Evolutionary conservation across 2,113 vertebrate genomes (phyloP), one percentile per base, ranked within the genome.

Genomic region (Emberiza fucata): DNA sequence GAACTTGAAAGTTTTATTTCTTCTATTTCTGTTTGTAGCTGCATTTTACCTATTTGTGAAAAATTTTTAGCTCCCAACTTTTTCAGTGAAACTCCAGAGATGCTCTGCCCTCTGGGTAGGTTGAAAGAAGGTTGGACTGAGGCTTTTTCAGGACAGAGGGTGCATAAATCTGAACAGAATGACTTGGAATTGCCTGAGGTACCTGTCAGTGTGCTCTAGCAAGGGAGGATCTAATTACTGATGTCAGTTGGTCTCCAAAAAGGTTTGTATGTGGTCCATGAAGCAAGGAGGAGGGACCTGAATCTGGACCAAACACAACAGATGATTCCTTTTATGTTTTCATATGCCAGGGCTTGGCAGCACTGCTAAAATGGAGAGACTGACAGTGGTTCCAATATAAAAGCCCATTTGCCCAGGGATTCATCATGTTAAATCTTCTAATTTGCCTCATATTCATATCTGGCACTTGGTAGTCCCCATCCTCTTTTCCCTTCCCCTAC

Each of bases 111-210:
- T 76, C 76, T 64, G 81, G 96, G 93, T 90, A 96, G 84, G 93
- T 94, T 96, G 78, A 83, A 11, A 23, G 71, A 90, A 95, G 87
- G 92, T 90, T 96, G 68, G 44, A 73, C 20, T 63, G 35, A 66
- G 14, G 64, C 54, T 77, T 92, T 94, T 95, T 94, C 44, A 73
- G 87, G 93, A 78, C 87, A 96, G 57, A 94, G 85, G 87, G 84
- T 95, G 63, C 75, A 83, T 95, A 95, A 86, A 93, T 94, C 59
- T 95, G 60, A 92, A 56, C 0, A 0, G 87, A 97, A 93, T 56
- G 54, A 82, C 71, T 91, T 88, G 64, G 90, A 95, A 96, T 29
- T 73, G 93, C 94, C 96, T 90, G 85, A 95, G 94, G 94, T 95
- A 88, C 79, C 75, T 96, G 87, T 96, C 95, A 97, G 56, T 88